Base-by-base conservation (phyloP, 2,797 vertebrate genomes). In the Bucorvus abyssinicus region DNA sequence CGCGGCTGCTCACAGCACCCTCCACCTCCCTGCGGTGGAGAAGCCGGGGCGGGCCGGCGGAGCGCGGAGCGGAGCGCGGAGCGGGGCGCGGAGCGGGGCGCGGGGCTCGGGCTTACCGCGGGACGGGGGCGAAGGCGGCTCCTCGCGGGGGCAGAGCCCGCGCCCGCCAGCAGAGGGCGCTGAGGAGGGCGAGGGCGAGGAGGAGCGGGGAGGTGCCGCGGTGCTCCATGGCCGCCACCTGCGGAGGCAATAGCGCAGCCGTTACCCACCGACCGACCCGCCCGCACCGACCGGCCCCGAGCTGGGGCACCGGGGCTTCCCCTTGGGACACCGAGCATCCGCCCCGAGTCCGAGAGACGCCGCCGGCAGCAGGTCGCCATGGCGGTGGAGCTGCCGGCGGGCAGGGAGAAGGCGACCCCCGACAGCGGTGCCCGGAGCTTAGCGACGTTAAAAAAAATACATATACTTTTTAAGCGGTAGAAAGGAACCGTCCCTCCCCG, bases 171-270 rank as follows among this genome's bases (percentile, higher is more conserved):
- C 98, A 99, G 84, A 99, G 97, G 81, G 98, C 95, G 92, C 98
- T 98, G 96, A 98, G 98, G 85, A 99, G 98, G 44, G 97, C 97
- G 97, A 99, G 97, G 85, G 98, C 91, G 87, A 98, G 95, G 42
- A 99, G 98, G 93, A 99, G 96, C 96, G 98, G 98, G 96, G 98
- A 98, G 78, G 98, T 97, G 96, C 96, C 98, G 96, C 98, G 98
- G 76, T 97, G 98, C 97, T 98, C 98, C 99, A 99, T 99, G 91
- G 97, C 93, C 61, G 84, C 93, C 95, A 96, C 95, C 95, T 96
- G 94, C 84, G 69, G 80, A 87, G 81, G 89, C 74, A 96, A 96
- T 61, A 96, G 79, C 24, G 79, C 55, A 91, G 85, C 89, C 23
- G 60, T 96, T 86, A 96, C 55, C 40, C 74, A 50, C 68, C 57